phyloP scores from a whole-genome alignment of 2,888 invertebrate genomes.

The Phania funesta region DNA sequence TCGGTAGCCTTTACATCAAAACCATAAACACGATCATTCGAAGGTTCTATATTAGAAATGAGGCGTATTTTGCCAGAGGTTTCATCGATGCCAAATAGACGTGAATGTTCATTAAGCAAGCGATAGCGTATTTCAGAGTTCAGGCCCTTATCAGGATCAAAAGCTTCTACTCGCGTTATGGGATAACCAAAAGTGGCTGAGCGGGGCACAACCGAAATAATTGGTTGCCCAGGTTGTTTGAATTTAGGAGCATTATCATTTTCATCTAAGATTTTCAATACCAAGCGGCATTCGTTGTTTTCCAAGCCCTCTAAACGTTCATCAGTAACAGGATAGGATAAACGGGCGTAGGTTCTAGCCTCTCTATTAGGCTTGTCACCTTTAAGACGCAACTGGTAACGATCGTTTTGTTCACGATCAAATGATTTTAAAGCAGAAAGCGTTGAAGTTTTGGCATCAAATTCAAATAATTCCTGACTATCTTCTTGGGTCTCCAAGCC shows the following conservation, averaged over 20 bases:
- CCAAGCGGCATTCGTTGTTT: constrained; percentile 89
- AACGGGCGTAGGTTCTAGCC: constrained; percentile 86
- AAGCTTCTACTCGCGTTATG: constrained; percentile 88
- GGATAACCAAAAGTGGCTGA: constrained; percentile 91
- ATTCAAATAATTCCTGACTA: constrained; percentile 83
- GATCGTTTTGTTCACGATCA: constrained; percentile 86
- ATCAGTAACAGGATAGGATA: constrained; percentile 88
- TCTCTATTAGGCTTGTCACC: constrained; percentile 82
- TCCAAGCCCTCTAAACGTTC: constrained; percentile 87
- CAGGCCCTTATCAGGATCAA: constrained; percentile 87
- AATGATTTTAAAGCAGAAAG: constrained; percentile 87
- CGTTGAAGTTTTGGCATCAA: constrained; percentile 89
- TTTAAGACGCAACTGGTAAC: constrained; percentile 82
- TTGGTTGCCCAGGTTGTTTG: constrained; percentile 86
- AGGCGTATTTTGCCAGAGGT: constrained; percentile 88
- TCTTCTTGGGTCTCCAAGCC: constrained; percentile 76
- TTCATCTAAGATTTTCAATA: constrained; percentile 88
- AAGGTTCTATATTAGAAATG: constrained; percentile 83
- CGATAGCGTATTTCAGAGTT: constrained; percentile 91
- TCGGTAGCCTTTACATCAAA: constrained; percentile 95
- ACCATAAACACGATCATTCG: constrained; percentile 89
- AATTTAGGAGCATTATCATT: constrained; percentile 93
- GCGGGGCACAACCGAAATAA: constrained; percentile 91
- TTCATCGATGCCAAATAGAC: constrained; percentile 89
- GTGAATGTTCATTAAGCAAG: constrained; percentile 88